Percentiles rank a stretch among this genome's conserved stretches.
These are phyloP conservation scores for Lycaon pictus DNA, from an alignment of 2,113 vertebrate species.

Conservation along the genomic window DNA sequence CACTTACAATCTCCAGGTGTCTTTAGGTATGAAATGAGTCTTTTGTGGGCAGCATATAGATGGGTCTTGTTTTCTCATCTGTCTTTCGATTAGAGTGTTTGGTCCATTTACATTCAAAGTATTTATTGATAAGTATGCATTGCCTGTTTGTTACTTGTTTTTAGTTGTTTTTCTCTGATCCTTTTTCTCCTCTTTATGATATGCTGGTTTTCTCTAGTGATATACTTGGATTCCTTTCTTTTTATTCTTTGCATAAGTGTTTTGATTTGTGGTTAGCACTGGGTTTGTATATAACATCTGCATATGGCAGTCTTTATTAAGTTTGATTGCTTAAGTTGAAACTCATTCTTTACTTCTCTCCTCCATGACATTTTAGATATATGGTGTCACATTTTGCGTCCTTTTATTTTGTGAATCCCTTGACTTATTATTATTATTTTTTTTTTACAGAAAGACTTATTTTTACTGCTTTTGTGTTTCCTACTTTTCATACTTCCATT, in stretches of 20 bases:
- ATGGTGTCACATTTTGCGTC: background rate
- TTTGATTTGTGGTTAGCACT: background rate
- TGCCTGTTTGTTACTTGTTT: too few species aligned
- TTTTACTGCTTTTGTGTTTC: background rate
- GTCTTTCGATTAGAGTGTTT: too few species aligned
- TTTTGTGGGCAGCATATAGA: too few species aligned
- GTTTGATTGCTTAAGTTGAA: background rate
- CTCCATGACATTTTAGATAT: background rate
- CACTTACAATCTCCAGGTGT: too few species aligned
- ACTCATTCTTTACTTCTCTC: background rate
- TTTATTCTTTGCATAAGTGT: background rate
- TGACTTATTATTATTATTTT: background rate
- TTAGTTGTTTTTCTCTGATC: too few species aligned
- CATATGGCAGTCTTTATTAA: background rate
- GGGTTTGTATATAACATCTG: background rate
- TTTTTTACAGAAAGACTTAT: background rate
- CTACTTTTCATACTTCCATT: background rate
- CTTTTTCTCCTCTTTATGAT: background rate
- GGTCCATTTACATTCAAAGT: too few species aligned
- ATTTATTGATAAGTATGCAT: too few species aligned
- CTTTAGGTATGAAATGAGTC: too few species aligned
- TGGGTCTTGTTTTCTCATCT: too few species aligned
- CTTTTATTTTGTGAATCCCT: background rate
- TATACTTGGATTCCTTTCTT: background rate
- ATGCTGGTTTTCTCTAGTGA: background rate